phyloP scores from a whole-genome alignment of 2,888 invertebrate genomes.

The Lissocephala sabroskyi region DNA sequence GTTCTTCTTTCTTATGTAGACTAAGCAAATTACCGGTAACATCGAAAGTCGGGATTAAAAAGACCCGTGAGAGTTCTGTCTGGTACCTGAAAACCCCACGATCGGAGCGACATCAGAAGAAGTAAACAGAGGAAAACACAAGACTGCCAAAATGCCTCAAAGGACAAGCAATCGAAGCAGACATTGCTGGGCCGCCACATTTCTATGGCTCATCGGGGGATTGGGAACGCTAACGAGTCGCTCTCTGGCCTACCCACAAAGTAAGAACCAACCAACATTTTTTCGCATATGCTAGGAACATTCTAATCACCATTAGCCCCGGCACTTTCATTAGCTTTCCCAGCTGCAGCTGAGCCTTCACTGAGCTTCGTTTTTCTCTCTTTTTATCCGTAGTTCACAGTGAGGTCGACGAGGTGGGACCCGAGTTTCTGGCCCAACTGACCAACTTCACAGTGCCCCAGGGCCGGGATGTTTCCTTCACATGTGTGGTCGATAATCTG shows the following conservation, averaged over 20 bases:
- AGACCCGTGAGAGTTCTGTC: not conserved
- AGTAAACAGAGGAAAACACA: slow-evolving; percentile 13
- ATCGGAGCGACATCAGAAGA: slow-evolving; percentile 27
- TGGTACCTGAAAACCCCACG: slow-evolving; percentile 41
- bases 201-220: slow-evolving; percentile 41
- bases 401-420: slow-evolving; percentile 78
- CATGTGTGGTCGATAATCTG: slow-evolving; percentile 92
- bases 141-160: slow-evolving; percentile 38
- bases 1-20: too few relatives aligned
- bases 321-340: not conserved
- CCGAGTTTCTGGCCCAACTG: slow-evolving; percentile 87
- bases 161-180: slow-evolving; percentile 23
- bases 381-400: slow-evolving; percentile 86
- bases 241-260: slow-evolving; percentile 49
- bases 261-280: slow-evolving; percentile 32
- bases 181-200: slow-evolving; percentile 16
- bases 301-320: too few relatives aligned
- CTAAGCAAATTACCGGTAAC: too few relatives aligned
- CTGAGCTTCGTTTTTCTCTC: too few relatives aligned
- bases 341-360: slow-evolving; percentile 10
- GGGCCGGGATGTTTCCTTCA: slow-evolving; percentile 90
- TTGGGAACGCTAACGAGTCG: slow-evolving; percentile 26
- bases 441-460: slow-evolving; percentile 91
- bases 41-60: too few relatives aligned
- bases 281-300: too few relatives aligned